These are phyloP conservation scores for Phalacrocorax carbo DNA, from an alignment of 2,113 vertebrate species.

Conservation along the genomic window DNA sequence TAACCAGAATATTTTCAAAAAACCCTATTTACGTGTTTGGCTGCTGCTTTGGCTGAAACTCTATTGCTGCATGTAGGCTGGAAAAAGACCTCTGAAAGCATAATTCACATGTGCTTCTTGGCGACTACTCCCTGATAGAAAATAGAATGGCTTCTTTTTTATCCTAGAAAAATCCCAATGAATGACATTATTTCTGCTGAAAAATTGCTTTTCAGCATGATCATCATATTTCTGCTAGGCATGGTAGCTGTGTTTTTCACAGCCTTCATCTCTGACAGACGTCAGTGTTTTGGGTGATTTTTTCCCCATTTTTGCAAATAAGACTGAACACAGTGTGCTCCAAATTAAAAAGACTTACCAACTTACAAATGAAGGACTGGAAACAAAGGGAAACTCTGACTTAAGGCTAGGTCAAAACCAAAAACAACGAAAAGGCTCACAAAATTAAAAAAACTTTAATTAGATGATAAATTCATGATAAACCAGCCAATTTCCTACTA, in stretches of 20 bases:
- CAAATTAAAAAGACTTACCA: not conserved
- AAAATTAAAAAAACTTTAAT: not conserved
- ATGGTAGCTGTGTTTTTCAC: not conserved
- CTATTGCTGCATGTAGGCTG: not conserved
- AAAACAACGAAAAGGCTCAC: not conserved
- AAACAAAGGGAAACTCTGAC: not conserved
- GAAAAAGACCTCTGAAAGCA: not conserved
- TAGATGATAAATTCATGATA: not conserved
- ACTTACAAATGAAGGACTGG: not conserved
- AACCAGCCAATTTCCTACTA: not conserved
- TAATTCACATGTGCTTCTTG: not conserved
- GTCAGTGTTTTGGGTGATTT: not conserved
- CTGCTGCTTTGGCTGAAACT: not conserved
- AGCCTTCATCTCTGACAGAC: not conserved
- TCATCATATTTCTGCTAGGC: not conserved
- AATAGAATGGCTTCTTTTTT: not conserved
- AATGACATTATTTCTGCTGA: not conserved
- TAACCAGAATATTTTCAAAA: not conserved
- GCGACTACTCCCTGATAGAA: not conserved
- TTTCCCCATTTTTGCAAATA: not conserved
- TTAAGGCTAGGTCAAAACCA: not conserved
- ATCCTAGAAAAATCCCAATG: not conserved
- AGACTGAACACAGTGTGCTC: not conserved
- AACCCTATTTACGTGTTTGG: not conserved
- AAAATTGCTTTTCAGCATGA: not conserved